Evolutionary conservation across 2,888 invertebrate genomes (phyloP), one percentile per base, ranked within the genome.

Genomic region (Cheilosia soror): DNA sequence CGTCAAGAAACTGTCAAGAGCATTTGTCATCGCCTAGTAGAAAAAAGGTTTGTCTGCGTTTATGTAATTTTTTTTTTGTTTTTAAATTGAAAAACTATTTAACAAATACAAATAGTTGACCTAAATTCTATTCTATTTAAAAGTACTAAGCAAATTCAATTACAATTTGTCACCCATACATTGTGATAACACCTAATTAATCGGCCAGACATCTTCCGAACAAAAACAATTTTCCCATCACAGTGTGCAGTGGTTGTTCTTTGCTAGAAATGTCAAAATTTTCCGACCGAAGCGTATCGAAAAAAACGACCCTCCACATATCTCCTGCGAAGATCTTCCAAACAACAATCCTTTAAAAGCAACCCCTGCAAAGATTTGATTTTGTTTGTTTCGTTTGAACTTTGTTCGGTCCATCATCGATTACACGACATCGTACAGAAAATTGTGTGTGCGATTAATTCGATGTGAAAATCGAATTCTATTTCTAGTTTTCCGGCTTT

Each of bases 241-340:
- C 57, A 20, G 20, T 66, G 76, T 80, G 66, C 83, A 75, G 86
- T 86, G 86, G 86, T 86, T 86, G 77, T 75, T 66, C 68, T 40
- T 6, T n/a, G 7, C 51, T 69, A 65, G 66, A 85, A 81, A 85
- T 72, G 85, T 85, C 85, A 85, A 72, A 60, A 15, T 62, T 57
- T 81, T 75, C 40, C 40, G 37, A 51, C 11, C 51, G 27, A 51
- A 51, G 11, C 13, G 51, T 9, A 42, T 53, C 33, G 58, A 71
- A 76, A 79, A 71, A 75, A 65, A 37, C 25, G 25, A 51, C 51
- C 25, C 44, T 42, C 9, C 15, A 25, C 68, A 82, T 72, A 82
- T 86, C 87, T 87, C 87, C 87, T 87, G 87, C 87, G 87, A 87
- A 87, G 87, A 87, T 83, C 29, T 77, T 83, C 62, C 80, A 83